Evolutionary conservation across 2,797 vertebrate genomes (phyloP), one percentile per base, ranked within the genome.

Genomic region (Lerista edwardsae): DNA sequence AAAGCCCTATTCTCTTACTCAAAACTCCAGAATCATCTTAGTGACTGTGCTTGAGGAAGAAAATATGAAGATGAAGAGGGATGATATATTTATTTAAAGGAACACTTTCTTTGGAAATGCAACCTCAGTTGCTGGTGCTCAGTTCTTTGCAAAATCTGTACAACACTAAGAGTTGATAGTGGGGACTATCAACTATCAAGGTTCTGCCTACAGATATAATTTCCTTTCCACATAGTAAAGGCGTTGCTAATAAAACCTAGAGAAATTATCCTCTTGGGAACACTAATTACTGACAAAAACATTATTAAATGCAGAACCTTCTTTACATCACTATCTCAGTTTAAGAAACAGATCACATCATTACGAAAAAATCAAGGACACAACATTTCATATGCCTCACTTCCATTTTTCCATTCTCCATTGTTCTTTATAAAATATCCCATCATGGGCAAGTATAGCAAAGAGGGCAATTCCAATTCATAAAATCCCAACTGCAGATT

Each of bases 281-380:
- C 6, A 2, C 36, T 25, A 64, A 73, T 80, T 59, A 47, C 67
- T 85, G 67, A n/a, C 65, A 72, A 65, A n/a, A 84, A 72, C 44
- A 10, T 12, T 34, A 19, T 55, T 57, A 73, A 67, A 61, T 23
- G 31, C 44, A 73, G 25, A 71, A 3, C 19, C 15, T 78, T 84
- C n/a, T 31, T 73, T 55, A 57, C 25, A 65, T 29, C 12, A 80
- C 87, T 85, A 68, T 79, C 82, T 89, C 69, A 79, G 75, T 68
- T 87, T 69, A 29, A 44, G 80, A 87, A 80, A 34, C 80, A 88
- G 92, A 80, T 89, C 86, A 79, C 91, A 29, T 91, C 82, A 79
- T 83, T 83, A 89, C 86, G 67, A 82, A 79, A n/a, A 47, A 87
- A 90, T 82, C 87, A 85, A 73, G 84, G 90, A 10, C 86, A 82